A percentile compares a stretch with the other conserved stretches of the same genome.
Evolutionary conservation across 2,113 vertebrate genomes (phyloP).

Genomic region (Oryzias woworae): DNA sequence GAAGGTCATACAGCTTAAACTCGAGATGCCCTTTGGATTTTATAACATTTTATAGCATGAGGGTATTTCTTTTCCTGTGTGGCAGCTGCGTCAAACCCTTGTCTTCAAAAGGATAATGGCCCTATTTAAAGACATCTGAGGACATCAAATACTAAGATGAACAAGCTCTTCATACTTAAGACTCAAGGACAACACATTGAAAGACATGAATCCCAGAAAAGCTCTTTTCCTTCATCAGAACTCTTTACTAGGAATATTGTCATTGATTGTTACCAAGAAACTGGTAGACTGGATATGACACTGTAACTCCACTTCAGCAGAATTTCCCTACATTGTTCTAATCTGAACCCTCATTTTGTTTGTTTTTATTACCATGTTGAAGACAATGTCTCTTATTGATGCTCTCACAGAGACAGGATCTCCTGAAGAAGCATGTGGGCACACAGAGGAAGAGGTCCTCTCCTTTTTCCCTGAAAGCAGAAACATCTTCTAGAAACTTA

Average conservation of each 20-base stretch:
- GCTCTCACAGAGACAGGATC: conserved; percentile 44
- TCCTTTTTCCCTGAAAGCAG: conserved; percentile 38
- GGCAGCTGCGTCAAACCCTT: conserved; percentile 8
- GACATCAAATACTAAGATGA: conserved; percentile 13
- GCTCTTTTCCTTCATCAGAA: conserved; percentile 34
- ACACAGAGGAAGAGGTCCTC: conserved; percentile 60
- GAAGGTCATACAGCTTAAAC: not conserved
- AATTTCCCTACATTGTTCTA: conserved; percentile 46
- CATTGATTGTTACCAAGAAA: conserved; percentile 28
- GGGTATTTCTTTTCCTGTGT: not conserved
- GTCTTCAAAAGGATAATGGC: conserved; percentile 22
- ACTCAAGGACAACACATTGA: conserved; percentile 19
- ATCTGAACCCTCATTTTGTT: conserved; percentile 3
- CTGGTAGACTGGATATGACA: conserved; percentile 20
- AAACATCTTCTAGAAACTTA: conserved; percentile 2
- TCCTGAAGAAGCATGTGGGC: conserved; percentile 26
- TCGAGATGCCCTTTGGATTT: not conserved
- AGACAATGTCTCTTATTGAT: conserved; percentile 12
- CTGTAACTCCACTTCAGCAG: conserved; percentile 18
- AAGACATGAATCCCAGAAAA: conserved; percentile 27
- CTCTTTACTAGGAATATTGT: conserved; percentile 15
- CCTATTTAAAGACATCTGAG: conserved; percentile 15
- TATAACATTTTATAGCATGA: conserved; percentile 22
- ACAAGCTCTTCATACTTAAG: not conserved
- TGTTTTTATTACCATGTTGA: too few relatives aligned